Base-by-base conservation (phyloP, 2,888 invertebrate genomes). In the Agrypnus murinus region DNA sequence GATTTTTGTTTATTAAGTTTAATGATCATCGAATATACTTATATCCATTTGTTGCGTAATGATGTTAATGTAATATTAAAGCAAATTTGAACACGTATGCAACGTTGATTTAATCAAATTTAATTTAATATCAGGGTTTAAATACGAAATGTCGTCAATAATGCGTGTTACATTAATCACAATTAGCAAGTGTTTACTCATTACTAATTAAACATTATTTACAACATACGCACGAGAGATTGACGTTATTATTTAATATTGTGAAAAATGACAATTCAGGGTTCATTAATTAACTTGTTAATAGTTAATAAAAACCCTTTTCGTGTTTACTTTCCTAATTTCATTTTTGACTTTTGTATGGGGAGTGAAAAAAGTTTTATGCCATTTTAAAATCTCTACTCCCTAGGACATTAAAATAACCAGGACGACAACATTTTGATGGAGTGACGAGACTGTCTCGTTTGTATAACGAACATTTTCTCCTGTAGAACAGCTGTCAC, bases 381-480 rank as follows among this genome's bases (percentile, higher is more conserved):
- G 25, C 25, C 2, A 25, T 25, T 25, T 25, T 25, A 25, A 25
- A 25, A 25, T 25, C 25, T 25, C 25, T 25, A 5, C 25, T 3
- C 5, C 5, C 25, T 25, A 25, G 5, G 25, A n/a, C n/a, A n/a
- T 25, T 25, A 25, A 25, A 25, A 25, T 25, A 25, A 25, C 36
- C 53, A 43, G 50, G 43, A 55, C 38, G 43, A 55, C 38, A 53
- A 45, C 55, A 31, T 69, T 69, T 58, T 69, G 63, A 63, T 69
- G 40, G 63, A 69, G 69, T 69, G 63, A 57, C 43, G 69, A 69
- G 38, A 48, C 36, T 57, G 69, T 48, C 63, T 48, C 57, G 58
- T 69, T 69, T 63, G 57, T 69, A 63, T 57, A 69, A 69, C 58
- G 63, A 69, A 64, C 63, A 46, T 63, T 63, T 25, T 46, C 65